Conservation (phyloP, 2,888 invertebrate genomes). For the Drosophila crucigera region DNA sequence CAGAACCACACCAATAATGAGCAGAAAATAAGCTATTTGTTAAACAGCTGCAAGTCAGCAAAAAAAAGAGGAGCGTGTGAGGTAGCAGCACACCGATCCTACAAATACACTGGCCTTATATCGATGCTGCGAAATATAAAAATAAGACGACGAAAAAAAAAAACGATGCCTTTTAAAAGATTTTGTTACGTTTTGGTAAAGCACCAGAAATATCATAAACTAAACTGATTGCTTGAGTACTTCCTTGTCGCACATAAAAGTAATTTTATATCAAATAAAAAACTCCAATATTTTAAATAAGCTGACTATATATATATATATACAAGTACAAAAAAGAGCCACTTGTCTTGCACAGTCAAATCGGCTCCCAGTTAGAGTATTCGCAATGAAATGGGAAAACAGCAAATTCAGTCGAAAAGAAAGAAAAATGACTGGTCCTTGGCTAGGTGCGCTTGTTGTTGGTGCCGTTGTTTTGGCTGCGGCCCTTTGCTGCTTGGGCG, state of each 20-base stretch:
- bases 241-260: background rate
- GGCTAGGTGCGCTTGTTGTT: slow-evolving; percentile 49
- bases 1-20: slow-evolving; percentile 37
- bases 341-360: background rate
- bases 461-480: slow-evolving; percentile 43
- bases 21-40: slow-evolving; percentile 77
- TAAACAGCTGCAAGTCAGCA: slow-evolving; percentile 79
- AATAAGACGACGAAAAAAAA: background rate
- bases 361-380: slow-evolving; percentile 11
- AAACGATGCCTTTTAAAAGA: background rate
- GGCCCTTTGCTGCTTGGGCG: slow-evolving; percentile 51
- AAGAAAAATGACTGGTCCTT: slow-evolving; percentile 52
- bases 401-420: slow-evolving; percentile 25
- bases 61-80: slow-evolving; percentile 34
- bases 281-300: background rate
- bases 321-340: background rate
- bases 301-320: background rate
- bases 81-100: slow-evolving; percentile 4
- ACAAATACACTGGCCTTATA: slow-evolving; percentile 22
- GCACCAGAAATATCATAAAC: background rate
- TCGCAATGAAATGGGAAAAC: slow-evolving; percentile 3
- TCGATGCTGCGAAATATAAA: background rate
- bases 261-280: background rate
- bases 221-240: background rate
- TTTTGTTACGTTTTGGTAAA: background rate